Evolutionary conservation across 2,888 invertebrate genomes (phyloP), one percentile per base, ranked within the genome.

Genomic region (Odontothrips loti): DNA sequence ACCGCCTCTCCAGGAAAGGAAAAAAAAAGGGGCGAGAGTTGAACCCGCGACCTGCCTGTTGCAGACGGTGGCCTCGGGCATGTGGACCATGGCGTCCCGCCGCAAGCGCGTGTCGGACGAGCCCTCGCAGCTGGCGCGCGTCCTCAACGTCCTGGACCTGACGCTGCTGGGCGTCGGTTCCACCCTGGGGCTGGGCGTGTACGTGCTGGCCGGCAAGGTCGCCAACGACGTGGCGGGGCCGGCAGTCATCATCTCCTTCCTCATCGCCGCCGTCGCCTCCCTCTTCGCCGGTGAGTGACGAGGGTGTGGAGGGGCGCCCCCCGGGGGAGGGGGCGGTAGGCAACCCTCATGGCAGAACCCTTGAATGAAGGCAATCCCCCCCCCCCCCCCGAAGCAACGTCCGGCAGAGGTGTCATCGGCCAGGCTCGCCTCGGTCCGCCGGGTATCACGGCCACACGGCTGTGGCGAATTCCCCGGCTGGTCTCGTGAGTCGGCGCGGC

Each of bases 111-210:
- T 75, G 27, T 27, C 86, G 8, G 85, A 87, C 1, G 85, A 86
- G 0, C 86, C 86, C 0, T 86, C 86, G 10, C 86, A 89, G 84
- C 85, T 91, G 82, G 89, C 90, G 0, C 86, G 97, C 81, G 95
- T 95, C 81, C 90, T 98, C 75, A 93, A 92, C 3, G 90, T 96
- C 0, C 85, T 95, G 48, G 98, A 98, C 88, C 89, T 98, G 80
- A 96, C 96, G 0, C 94, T 95, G 0, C 89, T 98, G 47, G 98
- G 94, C 0, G 93, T 96, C 58, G 96, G 96, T 82, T 93, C 94
- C 83, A 96, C 96, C 0, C 91, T 98, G 20, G 98, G 98, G 0
- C 90, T 98, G 47, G 98, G 98, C 0, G 97, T 98, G 20, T 98
- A 98, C 87, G 97, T 98, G 79, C 89, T 98, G 82, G 97, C 96